Base-by-base conservation (phyloP, 2,113 vertebrate genomes). In the Pterocles gutturalis region DNA sequence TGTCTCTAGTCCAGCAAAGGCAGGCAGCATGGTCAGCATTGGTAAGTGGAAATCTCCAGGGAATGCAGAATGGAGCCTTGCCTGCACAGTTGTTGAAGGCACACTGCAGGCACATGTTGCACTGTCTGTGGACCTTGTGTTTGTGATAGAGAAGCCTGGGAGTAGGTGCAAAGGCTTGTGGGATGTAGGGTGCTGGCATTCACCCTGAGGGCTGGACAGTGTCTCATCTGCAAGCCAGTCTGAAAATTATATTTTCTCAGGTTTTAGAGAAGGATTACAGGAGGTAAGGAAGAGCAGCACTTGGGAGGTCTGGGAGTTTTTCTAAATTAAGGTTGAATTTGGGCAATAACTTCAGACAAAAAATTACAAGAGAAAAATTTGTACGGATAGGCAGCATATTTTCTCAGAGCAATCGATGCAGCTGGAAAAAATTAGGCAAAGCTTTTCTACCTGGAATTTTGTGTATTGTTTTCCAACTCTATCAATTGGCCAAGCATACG, bases 401-500 rank as follows among this genome's bases (percentile, higher is more conserved):
- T 75, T 53, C 33, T 70, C 12, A 34, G 24, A 76, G 75, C 14
- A 62, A 69, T 29, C 36, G 17, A 22, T 54, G 54, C 26, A 80
- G 33, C 31, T 67, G 55, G 16, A 69, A 80, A 61, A 61, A 62
- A 57, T 2, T 4, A 57, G 20, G 17, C 13, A 41, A 80, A 84
- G 3, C 9, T 85, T 29, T 80, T 51, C 48, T 80, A 33, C 10
- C 17, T 86, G 51, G 43, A 81, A 53, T 86, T 81, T 76, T 53
- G 20, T 76, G 28, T 57, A 9, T 46, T 76, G 25, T 64, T 76
- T 93, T 58, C 49, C 29, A 86, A 8, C 4, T 12, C 43, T 57
- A 45, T 22, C 0, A 0, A 2, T 4, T 73, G 58, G n/a, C 33
- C 2, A 2, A 81, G 21, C 6, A 4, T 46, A 58, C 41, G 20